Evolutionary conservation across 2,888 invertebrate genomes (phyloP).

Genomic region (Hypercompe scribonia): DNA sequence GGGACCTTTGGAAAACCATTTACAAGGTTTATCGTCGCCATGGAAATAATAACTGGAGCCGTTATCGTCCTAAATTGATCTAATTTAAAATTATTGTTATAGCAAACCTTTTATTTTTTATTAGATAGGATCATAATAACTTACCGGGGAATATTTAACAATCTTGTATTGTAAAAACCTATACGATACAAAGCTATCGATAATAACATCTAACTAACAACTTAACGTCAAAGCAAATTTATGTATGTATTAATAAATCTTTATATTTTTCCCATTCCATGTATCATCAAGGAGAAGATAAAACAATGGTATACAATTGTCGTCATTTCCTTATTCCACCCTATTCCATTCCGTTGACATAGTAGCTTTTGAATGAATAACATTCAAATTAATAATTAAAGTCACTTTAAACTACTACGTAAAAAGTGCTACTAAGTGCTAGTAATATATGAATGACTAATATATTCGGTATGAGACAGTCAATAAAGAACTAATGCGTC

Average conservation of each 20-base stretch:
- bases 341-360: neutral
- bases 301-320: neutral
- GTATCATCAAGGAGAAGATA: neutral
- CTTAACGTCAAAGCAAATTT: neutral
- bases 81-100: constrained; percentile 86
- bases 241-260: neutral
- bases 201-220: neutral
- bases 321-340: neutral
- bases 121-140: constrained; percentile 77
- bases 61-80: constrained; percentile 85
- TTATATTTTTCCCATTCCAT: neutral
- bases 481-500: neutral
- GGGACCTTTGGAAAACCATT: constrained; percentile 85
- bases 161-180: constrained; percentile 57
- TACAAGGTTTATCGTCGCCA: constrained; percentile 85
- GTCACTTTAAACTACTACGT: neutral
- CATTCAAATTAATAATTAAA: neutral
- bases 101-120: constrained; percentile 83
- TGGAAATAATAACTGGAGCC: constrained; percentile 85
- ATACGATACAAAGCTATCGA: neutral
- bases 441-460: no score
- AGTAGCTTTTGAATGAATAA: neutral
- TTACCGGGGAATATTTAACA: constrained; percentile 63
- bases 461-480: neutral
- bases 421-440: no score